Evolutionary conservation across 2,113 vertebrate genomes (phyloP).

Genomic region (Catharus bicknelli): DNA sequence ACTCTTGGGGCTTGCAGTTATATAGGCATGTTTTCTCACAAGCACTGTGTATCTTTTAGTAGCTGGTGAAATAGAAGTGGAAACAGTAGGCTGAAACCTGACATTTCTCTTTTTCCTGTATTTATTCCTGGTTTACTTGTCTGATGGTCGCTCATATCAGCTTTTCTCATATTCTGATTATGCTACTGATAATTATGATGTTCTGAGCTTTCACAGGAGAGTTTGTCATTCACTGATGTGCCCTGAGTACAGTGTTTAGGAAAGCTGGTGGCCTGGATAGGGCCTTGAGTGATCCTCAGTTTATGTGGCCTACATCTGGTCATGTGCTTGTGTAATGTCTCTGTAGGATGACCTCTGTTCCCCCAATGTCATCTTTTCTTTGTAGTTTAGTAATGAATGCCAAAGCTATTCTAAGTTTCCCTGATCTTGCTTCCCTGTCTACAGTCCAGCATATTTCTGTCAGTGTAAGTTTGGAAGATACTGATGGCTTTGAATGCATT

Average conservation of each 20-base stretch:
- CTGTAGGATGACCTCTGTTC: background rate
- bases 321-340: background rate
- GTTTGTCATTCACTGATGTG: background rate
- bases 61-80: background rate
- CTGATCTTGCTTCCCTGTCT: background rate
- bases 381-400: background rate
- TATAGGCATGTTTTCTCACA: background rate
- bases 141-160: background rate
- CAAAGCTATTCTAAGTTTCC: background rate
- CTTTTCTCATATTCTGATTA: background rate
- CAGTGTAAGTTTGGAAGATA: conserved; percentile 33
- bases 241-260: background rate
- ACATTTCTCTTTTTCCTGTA: background rate
- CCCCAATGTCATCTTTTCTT: background rate
- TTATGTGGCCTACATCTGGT: background rate
- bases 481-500: conserved; percentile 44
- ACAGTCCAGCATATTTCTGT: conserved; percentile 39
- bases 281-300: background rate
- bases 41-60: background rate
- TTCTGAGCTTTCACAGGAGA: background rate
- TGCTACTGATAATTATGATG: background rate
- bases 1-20: background rate
- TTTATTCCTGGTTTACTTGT: background rate
- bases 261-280: background rate
- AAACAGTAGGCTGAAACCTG: background rate